Percentiles rank a stretch among this genome's conserved stretches.
Evolutionary conservation across 2,113 vertebrate species (phyloP).

Genomic region (Tretioscincus oriximinensis): DNA sequence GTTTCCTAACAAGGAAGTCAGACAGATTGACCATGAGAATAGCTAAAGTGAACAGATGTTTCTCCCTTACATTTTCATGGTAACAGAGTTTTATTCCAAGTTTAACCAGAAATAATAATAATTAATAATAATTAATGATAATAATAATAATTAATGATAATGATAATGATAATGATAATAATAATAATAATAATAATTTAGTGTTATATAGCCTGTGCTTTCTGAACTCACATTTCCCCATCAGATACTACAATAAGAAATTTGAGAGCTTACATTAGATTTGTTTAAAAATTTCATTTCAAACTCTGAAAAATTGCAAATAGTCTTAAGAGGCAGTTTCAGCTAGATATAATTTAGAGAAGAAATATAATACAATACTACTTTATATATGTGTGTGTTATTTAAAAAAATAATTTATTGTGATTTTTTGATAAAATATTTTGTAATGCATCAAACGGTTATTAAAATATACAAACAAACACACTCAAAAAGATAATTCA

Average conservation of each 20-base stretch:
- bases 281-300: not conserved
- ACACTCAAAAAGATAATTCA: not conserved
- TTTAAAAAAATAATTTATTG: no score
- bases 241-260: no score
- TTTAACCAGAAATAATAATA: not conserved
- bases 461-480: not conserved
- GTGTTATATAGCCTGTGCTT: not conserved
- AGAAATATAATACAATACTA: no score
- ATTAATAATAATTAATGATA: no score
- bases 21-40: constrained; percentile 9
- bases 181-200: no score
- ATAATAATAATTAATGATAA: no score
- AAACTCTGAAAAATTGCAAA: not conserved
- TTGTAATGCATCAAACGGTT: not conserved
- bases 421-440: no score
- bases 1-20: constrained; percentile 77
- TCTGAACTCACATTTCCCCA: not conserved
- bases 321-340: not conserved
- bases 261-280: not conserved
- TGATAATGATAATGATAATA: no score
- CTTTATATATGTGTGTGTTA: no score
- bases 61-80: not conserved
- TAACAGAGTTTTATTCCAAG: not conserved
- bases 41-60: not conserved
- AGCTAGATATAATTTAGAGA: no score